Evolutionary conservation across 2,888 invertebrate species (phyloP).

Genomic region (Hymenopus coronatus): DNA sequence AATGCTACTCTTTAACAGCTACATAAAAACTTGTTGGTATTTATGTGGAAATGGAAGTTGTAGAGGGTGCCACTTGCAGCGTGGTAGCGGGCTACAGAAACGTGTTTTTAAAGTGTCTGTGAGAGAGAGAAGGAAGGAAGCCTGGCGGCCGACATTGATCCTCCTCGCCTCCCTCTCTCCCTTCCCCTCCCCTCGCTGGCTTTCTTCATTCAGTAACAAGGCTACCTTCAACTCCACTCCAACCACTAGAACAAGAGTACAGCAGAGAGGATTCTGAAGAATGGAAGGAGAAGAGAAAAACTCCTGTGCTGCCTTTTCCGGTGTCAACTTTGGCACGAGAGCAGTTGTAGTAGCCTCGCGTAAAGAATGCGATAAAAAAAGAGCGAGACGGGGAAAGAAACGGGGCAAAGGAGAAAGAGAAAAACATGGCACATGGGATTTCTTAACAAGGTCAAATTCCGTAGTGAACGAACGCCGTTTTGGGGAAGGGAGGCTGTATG

Average conservation of each 20-base stretch:
- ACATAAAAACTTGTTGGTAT: background rate
- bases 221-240: slow-evolving; percentile 14
- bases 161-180: slow-evolving; percentile 6
- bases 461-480: background rate
- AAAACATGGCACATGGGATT: background rate
- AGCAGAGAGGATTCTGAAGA: background rate
- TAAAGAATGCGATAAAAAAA: background rate
- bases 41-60: background rate
- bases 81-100: background rate
- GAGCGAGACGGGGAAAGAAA: background rate
- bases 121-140: background rate
- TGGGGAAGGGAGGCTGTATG: background rate
- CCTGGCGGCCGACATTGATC: slow-evolving; percentile 25
- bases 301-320: slow-evolving; percentile 15
- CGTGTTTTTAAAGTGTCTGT: background rate
- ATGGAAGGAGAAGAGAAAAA: background rate
- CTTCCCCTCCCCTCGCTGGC: background rate
- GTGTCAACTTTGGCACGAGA: slow-evolving; percentile 27
- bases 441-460: background rate
- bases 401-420: background rate
- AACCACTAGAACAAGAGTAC: slow-evolving; percentile 1
- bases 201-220: slow-evolving; percentile 29
- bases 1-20: background rate
- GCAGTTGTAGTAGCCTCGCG: slow-evolving; percentile 4
- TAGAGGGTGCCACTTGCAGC: background rate